phyloP scores from a whole-genome alignment of 2,888 invertebrate species.

The Ptychoptera contaminata region DNA sequence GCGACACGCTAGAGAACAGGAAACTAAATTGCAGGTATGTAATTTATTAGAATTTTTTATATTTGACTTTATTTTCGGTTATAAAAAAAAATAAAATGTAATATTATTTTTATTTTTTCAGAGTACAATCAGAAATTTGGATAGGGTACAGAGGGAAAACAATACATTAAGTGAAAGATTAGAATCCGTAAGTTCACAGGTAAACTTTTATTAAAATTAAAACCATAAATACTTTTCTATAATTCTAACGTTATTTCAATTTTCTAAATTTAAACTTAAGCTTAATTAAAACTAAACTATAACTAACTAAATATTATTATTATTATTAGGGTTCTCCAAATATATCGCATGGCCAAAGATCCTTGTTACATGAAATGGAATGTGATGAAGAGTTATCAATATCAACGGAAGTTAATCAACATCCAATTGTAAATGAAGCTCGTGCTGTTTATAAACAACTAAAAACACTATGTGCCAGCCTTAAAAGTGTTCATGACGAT shows the following conservation, averaged over 20 bases:
- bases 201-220: not conserved
- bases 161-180: conserved; percentile 53
- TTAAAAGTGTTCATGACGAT: conserved; percentile 62
- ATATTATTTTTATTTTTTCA: conserved; percentile 14
- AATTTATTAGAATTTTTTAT: conserved; percentile 3
- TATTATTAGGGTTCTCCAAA: conserved; percentile 7
- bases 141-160: conserved; percentile 55
- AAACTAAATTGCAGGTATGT: conserved; percentile 32
- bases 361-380: conserved; percentile 84
- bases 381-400: conserved; percentile 47
- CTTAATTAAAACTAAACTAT: too few species aligned
- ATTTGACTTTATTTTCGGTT: conserved; percentile 3
- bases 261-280: not conserved
- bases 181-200: conserved; percentile 36
- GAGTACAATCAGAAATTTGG: conserved; percentile 49
- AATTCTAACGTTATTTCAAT: not conserved
- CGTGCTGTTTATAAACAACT: conserved; percentile 58
- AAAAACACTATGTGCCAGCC: conserved; percentile 52
- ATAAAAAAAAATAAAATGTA: not conserved
- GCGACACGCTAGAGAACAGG: conserved; percentile 67
- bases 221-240: not conserved
- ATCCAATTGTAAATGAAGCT: conserved; percentile 47
- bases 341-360: conserved; percentile 32
- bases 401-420: conserved; percentile 29
- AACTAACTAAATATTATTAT: not conserved